Base-by-base conservation (phyloP, 2,113 vertebrate species). In the Pogonocichla stellata region DNA sequence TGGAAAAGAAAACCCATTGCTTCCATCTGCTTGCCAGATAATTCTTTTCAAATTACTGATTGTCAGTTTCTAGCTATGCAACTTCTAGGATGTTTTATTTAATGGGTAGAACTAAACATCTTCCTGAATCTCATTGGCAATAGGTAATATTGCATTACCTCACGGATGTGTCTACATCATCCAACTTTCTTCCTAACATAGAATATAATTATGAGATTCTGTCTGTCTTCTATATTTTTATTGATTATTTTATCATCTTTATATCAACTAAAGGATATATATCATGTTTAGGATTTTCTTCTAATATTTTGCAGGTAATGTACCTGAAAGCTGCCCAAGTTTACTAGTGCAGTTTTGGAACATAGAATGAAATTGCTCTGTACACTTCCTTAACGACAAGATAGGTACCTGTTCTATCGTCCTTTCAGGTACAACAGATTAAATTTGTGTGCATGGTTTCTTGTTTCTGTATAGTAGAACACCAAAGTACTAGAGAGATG, bases 221-320 rank as follows among this genome's bases (percentile, higher is more conserved):
- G 93, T 91, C 64, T 96, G 82, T 95, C 92, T 96, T 94, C 93
- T 96, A 92, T 95, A 96, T 97, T 93, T 95, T 97, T 94, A 97
- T 91, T 91, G 77, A 93, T 95, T 95, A 94, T 91, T 95, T 96
- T 95, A 95, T 96, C 92, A 94, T 86, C 86, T 95, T 94, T 95
- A 79, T 96, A 97, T 96, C 93, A 86, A 70, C 92, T 95, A 95
- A 96, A 96, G 62, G 67, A 90, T 91, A 95, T 96, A 96, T 96
- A 96, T 86, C 64, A 88, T 92, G 78, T 88, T 90, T 96, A 96
- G 95, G 85, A 90, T 88, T 95, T 95, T 93, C 86, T 95, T 95
- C 80, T 93, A 36, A 62, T 95, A 94, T 89, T 95, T 94, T 94
- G 90, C 93, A 95, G 94, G 88, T 92, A 90, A 95, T 43, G 85